Conservation (phyloP, 2,888 invertebrate species). For the Alviniconcha strummeri region DNA sequence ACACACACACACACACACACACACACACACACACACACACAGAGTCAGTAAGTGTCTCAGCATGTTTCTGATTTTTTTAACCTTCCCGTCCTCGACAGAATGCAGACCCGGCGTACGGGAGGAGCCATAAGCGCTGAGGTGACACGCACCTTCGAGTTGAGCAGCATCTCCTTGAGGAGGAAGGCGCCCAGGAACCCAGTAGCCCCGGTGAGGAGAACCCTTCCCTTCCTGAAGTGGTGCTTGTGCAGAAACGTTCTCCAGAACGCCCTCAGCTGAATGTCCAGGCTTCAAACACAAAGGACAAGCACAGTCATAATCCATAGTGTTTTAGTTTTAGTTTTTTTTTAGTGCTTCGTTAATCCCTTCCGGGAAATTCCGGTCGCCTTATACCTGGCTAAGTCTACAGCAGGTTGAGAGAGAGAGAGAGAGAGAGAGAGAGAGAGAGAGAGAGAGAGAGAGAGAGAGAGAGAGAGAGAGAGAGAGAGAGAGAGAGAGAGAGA, state of each 20-base stretch:
- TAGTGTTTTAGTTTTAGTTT: too few relatives aligned
- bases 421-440: too few relatives aligned
- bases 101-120: not conserved
- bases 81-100: not conserved
- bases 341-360: too few relatives aligned
- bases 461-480: too few relatives aligned
- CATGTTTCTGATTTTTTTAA: not conserved
- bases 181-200: constrained; percentile 74
- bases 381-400: too few relatives aligned
- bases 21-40: not conserved
- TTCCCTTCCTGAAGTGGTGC: constrained; percentile 67
- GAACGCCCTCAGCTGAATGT: constrained; percentile 74
- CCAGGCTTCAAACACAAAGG: constrained; percentile 63
- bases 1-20: not conserved
- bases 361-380: too few relatives aligned
- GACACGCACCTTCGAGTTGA: constrained; percentile 63
- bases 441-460: too few relatives aligned
- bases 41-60: not conserved
- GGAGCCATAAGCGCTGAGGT: too few relatives aligned
- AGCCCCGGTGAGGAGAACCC: constrained; percentile 73
- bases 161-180: constrained; percentile 69
- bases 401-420: too few relatives aligned
- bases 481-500: too few relatives aligned
- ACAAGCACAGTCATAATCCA: too few relatives aligned
- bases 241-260: constrained; percentile 71